A percentile compares a stretch with the other conserved stretches of the same genome.
phyloP scores from a whole-genome alignment of 2,888 invertebrate genomes.

The Eupithecia subfuscata region DNA sequence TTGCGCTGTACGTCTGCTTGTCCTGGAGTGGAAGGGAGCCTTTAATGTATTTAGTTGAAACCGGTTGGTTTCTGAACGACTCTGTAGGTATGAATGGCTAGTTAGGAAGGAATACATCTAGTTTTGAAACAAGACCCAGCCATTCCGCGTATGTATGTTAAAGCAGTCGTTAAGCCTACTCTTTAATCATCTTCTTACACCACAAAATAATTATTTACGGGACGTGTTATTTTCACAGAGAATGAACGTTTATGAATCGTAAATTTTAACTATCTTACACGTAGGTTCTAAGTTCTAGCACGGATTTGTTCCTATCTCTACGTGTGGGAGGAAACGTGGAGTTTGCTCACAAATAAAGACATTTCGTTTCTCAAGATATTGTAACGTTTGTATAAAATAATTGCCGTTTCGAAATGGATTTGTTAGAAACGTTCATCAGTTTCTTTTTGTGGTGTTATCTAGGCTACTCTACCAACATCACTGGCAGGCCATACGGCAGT shows the following conservation, averaged over 20 bases:
- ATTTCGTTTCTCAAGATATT: conserved; percentile 68
- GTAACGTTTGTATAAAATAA: conserved; percentile 54
- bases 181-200: conserved; percentile 34
- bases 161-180: conserved; percentile 23
- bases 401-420: conserved; percentile 51
- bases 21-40: background rate
- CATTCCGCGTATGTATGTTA: conserved; percentile 14
- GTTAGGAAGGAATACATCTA: background rate
- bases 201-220: conserved; percentile 40
- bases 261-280: conserved; percentile 48
- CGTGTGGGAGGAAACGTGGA: conserved; percentile 58
- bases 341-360: conserved; percentile 70
- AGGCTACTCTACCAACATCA: background rate
- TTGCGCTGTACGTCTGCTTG: background rate
- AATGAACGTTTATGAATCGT: conserved; percentile 45
- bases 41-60: background rate
- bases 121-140: conserved; percentile 4
- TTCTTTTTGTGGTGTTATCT: conserved; percentile 1
- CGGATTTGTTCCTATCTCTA: conserved; percentile 34
- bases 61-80: background rate
- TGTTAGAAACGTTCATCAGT: background rate
- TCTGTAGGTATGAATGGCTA: background rate
- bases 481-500: background rate
- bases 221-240: conserved; percentile 47
- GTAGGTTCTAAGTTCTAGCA: conserved; percentile 46